A percentile compares a stretch with the other conserved stretches of the same genome.
Evolutionary conservation across 2,888 invertebrate species (phyloP).

Genomic region (Leptinotarsa juncta): DNA sequence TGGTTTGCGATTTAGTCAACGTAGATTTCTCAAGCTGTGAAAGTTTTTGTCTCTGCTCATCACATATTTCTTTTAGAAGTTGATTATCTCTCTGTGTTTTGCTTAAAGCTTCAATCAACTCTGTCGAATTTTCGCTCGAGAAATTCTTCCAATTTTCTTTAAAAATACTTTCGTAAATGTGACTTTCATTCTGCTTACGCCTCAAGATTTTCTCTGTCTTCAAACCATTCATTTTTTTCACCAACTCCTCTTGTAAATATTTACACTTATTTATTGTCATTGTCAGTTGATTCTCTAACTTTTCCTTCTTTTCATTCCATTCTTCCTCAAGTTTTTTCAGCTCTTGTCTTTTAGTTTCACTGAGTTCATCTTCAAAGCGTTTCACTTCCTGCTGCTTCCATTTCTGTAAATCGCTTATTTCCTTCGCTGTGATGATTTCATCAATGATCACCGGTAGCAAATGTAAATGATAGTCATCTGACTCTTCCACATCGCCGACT

Average conservation of each 20-base stretch:
- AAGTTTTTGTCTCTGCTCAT: conserved; percentile 59
- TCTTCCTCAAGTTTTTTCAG: conserved; percentile 58
- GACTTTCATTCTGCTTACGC: conserved; percentile 43
- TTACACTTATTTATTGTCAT: conserved; percentile 72
- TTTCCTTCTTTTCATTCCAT: conserved; percentile 69
- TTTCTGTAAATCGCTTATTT: conserved; percentile 76
- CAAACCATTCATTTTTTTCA: conserved; percentile 66
- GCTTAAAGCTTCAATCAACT: conserved; percentile 59
- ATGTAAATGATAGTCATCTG: conserved; percentile 44
- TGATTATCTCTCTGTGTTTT: conserved; percentile 60
- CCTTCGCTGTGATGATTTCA: conserved; percentile 66
- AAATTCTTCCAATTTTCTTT: conserved; percentile 58
- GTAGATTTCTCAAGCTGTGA: conserved; percentile 69
- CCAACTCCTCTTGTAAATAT: conserved; percentile 70
- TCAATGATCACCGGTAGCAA: conserved; percentile 58
- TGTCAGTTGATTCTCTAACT: conserved; percentile 70
- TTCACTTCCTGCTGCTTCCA: conserved; percentile 80
- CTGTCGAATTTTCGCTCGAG: conserved; percentile 52
- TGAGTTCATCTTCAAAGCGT: conserved; percentile 72
- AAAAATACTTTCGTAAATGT: conserved; percentile 51
- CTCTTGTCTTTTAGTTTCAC: conserved; percentile 45
- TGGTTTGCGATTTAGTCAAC: conserved; percentile 75
- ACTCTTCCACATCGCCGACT: conserved; percentile 35
- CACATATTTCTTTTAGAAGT: conserved; percentile 57
- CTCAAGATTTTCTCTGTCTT: conserved; percentile 49